Percentiles rank a stretch among this genome's conserved stretches.
Evolutionary conservation across 2,797 vertebrate genomes (phyloP).

Genomic region (Schizothorax lantsangensis): DNA sequence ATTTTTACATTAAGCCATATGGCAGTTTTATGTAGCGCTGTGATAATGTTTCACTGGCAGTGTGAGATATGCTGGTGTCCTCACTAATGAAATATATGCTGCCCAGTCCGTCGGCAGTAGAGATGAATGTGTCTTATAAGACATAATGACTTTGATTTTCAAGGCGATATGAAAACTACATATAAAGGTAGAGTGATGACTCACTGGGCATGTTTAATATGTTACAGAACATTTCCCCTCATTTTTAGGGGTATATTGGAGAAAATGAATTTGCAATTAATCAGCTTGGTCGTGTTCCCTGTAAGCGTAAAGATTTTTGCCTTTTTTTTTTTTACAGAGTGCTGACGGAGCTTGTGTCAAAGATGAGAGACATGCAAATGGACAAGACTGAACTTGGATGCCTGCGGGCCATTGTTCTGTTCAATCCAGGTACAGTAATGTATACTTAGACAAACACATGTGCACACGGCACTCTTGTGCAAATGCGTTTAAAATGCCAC

Average conservation of each 20-base stretch:
- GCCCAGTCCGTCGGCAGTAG: not conserved
- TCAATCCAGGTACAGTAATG: constrained; percentile 81
- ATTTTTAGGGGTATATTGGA: not conserved
- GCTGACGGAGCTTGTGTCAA: constrained; percentile 80
- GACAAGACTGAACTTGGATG: constrained; percentile 90
- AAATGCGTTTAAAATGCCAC: not conserved
- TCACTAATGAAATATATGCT: constrained; percentile 44
- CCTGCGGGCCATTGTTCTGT: constrained; percentile 87
- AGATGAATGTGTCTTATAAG: constrained; percentile 43
- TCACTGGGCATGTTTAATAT: constrained; percentile 21
- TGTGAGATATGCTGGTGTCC: constrained; percentile 41
- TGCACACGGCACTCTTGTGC: constrained; percentile 2
- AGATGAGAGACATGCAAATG: constrained; percentile 92
- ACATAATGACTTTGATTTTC: constrained; percentile 41
- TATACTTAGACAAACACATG: not conserved
- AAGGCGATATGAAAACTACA: constrained; percentile 24
- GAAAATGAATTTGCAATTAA: constrained; percentile 7
- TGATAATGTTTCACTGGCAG: constrained; percentile 48
- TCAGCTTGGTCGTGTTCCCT: constrained; percentile 28
- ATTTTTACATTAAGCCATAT: constrained; percentile 57
- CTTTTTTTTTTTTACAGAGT: constrained; percentile 52
- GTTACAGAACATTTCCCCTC: constrained; percentile 21
- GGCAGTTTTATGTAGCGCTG: constrained; percentile 46
- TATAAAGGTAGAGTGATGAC: constrained; percentile 25
- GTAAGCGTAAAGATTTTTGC: constrained; percentile 12